Evolutionary conservation across 1,140 invertebrate genomes (phyloP), one percentile per base, ranked within the genome.

Genomic region (Cheumatopsyche charites): DNA sequence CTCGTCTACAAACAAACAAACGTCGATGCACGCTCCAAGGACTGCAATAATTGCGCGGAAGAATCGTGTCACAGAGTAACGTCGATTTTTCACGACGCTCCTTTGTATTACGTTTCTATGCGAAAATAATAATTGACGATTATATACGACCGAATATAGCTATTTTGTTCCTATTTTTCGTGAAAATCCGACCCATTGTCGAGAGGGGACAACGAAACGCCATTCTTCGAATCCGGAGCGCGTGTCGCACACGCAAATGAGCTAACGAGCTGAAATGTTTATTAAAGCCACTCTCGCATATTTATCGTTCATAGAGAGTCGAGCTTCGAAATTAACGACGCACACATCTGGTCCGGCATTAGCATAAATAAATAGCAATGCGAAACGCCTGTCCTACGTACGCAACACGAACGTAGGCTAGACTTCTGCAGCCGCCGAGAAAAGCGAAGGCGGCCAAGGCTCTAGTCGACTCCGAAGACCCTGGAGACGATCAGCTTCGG

Each of bases 301-400:
- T 55, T 68, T 49, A 68, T 68, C 49, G 49, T 68, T 68, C 66
- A 26, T 23, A 68, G 21, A 47, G 21, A 47, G 36, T 19, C 42
- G 42, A 58, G 26, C 45, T 47, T 55, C 47, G 25, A 68, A 68
- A 68, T 68, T 68, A 68, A 68, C 66, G 19, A 68, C 25, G 66
- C 66, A 55, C 23, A 55, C 66, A 55, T 55, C 43, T 42, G 41
- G 29, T 58, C 42, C n/a, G 63, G n/a, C 26, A 68, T 68, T 68
- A 68, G 66, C 66, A 68, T 68, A 68, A 68, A 68, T 68, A 43
- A 26, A 47, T 68, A 68, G 66, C n/a, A 63, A 42, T 58, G 43
- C 65, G 65, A 47, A 67, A 67, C 47, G 47, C 12, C 55, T 58
- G 23, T 55, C 66, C 66, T 68, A 58, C 66, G 47, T 42, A 55